A percentile compares a stretch with the other conserved stretches of the same genome.
Evolutionary conservation across 2,888 invertebrate species (phyloP).

Genomic region (Drosophila flavopinicola): DNA sequence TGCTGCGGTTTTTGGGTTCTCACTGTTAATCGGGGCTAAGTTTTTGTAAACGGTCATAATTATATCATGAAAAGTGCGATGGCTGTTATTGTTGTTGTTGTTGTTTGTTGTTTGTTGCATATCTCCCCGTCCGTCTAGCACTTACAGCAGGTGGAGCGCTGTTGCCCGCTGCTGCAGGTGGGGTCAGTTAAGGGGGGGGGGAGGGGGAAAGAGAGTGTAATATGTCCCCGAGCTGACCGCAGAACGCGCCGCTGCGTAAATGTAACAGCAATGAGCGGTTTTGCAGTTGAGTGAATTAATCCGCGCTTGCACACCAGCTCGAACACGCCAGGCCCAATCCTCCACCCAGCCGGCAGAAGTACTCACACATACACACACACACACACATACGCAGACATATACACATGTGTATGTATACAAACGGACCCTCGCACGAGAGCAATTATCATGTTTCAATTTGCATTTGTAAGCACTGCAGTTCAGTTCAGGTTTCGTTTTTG

Average conservation of each 20-base stretch:
- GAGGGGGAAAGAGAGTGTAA: background rate
- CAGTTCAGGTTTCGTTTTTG: constrained; percentile 23
- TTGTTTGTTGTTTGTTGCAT: background rate
- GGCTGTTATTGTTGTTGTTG: background rate
- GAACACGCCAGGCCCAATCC: background rate
- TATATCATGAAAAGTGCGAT: constrained; percentile 14
- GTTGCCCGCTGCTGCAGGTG: background rate
- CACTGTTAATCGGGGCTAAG: constrained; percentile 14
- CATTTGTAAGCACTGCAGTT: constrained; percentile 62
- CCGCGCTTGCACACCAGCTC: constrained; percentile 26
- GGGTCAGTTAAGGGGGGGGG: background rate
- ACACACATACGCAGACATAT: background rate
- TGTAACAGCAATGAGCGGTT: constrained; percentile 70
- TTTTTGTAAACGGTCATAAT: constrained; percentile 33
- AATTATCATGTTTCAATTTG: constrained; percentile 70
- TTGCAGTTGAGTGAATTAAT: constrained; percentile 69
- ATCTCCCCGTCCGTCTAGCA: background rate
- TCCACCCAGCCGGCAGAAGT: background rate
- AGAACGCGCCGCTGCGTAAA: constrained; percentile 61
- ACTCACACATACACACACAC: constrained; percentile 13
- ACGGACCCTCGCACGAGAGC: constrained; percentile 35
- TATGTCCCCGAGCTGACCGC: constrained; percentile 50
- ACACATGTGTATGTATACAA: constrained; percentile 2
- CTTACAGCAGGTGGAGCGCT: background rate
- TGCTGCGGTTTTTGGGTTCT: background rate